Base-by-base conservation (phyloP, 2,113 vertebrate species). In the Heloderma charlesbogerti region DNA sequence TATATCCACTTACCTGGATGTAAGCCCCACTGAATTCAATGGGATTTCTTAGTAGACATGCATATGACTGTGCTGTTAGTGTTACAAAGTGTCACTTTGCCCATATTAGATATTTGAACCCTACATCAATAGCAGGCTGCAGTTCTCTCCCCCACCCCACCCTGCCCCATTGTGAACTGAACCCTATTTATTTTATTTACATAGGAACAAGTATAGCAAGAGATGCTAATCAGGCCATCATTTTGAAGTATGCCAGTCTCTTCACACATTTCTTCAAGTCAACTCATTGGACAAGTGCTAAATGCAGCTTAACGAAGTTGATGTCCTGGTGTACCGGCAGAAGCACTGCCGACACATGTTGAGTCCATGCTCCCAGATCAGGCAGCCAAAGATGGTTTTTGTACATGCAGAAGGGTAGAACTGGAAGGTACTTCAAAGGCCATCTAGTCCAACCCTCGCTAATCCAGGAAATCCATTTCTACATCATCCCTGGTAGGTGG, bases 101-200 rank as follows among this genome's bases (percentile, higher is more conserved):
- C 91, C 79, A 90, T 81, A 94, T 89, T 57, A 45, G 69, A 88
- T 93, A 91, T 95, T 95, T 92, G 92, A 88, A 92, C 87, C 78
- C 67, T 93, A 37, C 77, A 79, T 92, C 43, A 86, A 89, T 67
- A 54, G 9, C 4, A 86, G 6, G 13, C 8, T 54, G 4, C 31
- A 31, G 29, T 48, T 37, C 31, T 86, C 45, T 40, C 20, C 29
- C 34, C 57, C 15, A 29, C 13, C 45, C 51, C 37, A 22, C 37
- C 3, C 43, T 85, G 48, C 57, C 22, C 40, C 40, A 40, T 31
- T 7, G 16, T 27, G 16, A 69, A 40, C 22, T 66, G 37, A 71
- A 31, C 54, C 20, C 22, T 79, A 43, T 31, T 80, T 88, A 22
- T 88, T 79, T 88, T 40, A 79, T 79, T 16, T 25, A 34, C 12